phyloP scores from a whole-genome alignment of 2,888 invertebrate genomes.

The Odontocerum albicorne region DNA sequence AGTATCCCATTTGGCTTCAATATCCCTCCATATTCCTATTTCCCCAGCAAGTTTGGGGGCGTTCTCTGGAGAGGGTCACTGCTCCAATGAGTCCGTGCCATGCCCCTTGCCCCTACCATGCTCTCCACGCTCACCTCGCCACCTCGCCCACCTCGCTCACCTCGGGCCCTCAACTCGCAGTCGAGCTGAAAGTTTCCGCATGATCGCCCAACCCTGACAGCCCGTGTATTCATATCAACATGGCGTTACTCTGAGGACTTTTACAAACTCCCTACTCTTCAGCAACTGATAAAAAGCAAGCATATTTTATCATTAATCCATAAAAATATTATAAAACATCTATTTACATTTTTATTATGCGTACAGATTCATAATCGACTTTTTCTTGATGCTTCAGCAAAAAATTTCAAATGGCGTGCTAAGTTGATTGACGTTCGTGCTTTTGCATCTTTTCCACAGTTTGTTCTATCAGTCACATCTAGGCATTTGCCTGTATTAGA shows the following conservation, averaged over 20 bases:
- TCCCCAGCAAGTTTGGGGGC: constrained; percentile 10
- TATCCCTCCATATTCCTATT: background rate
- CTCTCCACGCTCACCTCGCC: no score
- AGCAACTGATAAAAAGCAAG: no score
- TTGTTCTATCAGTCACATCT: constrained; percentile 12
- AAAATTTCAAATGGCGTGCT: constrained; percentile 12
- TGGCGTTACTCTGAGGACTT: constrained; percentile 7
- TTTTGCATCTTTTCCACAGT: constrained; percentile 16
- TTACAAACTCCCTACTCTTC: no score
- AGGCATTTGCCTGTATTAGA: no score
- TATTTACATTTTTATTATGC: no score
- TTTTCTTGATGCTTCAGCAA: no score
- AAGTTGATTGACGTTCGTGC: constrained; percentile 14
- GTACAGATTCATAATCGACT: no score
- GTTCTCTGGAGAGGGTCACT: constrained; percentile 6
- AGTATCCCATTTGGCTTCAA: no score
- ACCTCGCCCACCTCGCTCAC: no score
- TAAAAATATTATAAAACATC: no score
- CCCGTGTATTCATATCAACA: constrained; percentile 27
- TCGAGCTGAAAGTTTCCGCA: constrained; percentile 26
- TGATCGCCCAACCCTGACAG: constrained; percentile 31
- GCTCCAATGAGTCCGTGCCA: constrained; percentile 1
- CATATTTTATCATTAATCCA: no score
- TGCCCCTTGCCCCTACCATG: constrained; percentile 17
- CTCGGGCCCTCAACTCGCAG: background rate